These are phyloP conservation scores for Zaprionus tsacasi DNA, from an alignment of 1,140 invertebrate genomes.

Conservation along the genomic window DNA sequence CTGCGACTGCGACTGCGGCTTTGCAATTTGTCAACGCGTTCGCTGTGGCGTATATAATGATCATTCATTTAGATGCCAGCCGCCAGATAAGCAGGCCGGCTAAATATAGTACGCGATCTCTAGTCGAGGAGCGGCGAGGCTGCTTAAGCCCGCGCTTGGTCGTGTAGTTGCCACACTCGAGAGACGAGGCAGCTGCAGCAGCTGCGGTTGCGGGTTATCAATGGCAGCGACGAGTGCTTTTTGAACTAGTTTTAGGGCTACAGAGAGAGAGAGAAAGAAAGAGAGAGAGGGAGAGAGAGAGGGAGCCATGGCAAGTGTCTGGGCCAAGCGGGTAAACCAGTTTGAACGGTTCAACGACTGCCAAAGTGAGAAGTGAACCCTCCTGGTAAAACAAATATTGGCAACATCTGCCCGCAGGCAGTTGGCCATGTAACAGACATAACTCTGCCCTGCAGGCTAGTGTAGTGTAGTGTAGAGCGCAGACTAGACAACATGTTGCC, in stretches of 20 bases:
- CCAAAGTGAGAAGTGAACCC: slow-evolving; percentile 65
- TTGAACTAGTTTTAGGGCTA: slow-evolving; percentile 56
- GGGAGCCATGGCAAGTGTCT: slow-evolving; percentile 17
- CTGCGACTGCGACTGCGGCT: slow-evolving; percentile 10
- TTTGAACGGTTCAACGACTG: slow-evolving; percentile 66
- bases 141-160: background rate
- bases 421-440: slow-evolving; percentile 6
- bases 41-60: slow-evolving; percentile 62
- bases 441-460: slow-evolving; percentile 1
- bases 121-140: slow-evolving; percentile 5
- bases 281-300: background rate
- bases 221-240: slow-evolving; percentile 41
- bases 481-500: slow-evolving; percentile 44
- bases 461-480: too few relatives aligned
- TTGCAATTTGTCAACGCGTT: slow-evolving; percentile 79
- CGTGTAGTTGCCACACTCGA: slow-evolving; percentile 47
- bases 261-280: slow-evolving; percentile 14
- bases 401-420: slow-evolving; percentile 62
- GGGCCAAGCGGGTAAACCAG: slow-evolving; percentile 43
- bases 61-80: slow-evolving; percentile 75
- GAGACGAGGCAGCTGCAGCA: slow-evolving; percentile 26
- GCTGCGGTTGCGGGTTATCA: slow-evolving; percentile 34
- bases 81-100: slow-evolving; percentile 63
- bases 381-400: slow-evolving; percentile 47
- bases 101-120: slow-evolving; percentile 68